These are phyloP conservation scores for Camelus bactrianus DNA, from an alignment of 2,113 vertebrate genomes.

Conservation along the genomic window DNA sequence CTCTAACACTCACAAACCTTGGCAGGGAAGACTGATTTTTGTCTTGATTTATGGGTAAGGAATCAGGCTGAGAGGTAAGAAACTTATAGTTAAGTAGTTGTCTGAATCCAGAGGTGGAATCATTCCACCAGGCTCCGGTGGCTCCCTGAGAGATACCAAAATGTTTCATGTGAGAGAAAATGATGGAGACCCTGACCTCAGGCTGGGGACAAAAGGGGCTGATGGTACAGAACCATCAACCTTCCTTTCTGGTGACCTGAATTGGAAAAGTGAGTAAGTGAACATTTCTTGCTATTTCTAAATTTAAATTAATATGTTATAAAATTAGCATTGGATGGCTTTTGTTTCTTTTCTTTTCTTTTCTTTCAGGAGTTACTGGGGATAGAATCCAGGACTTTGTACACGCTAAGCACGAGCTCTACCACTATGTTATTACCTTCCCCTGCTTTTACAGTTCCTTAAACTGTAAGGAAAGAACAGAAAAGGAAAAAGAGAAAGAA, in stretches of 20 bases:
- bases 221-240: not conserved
- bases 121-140: not conserved
- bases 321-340: not conserved
- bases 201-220: not conserved
- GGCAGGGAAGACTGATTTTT: not conserved
- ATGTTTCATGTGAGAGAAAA: not conserved
- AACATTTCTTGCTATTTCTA: not conserved
- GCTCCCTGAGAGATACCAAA: not conserved
- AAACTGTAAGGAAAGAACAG: not conserved
- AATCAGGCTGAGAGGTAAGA: not conserved
- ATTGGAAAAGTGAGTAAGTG: not conserved
- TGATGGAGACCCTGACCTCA: too few species aligned
- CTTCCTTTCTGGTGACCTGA: not conserved
- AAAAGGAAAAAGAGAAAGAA: not conserved
- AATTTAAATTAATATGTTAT: constrained; percentile 22
- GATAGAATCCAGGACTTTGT: too few species aligned
- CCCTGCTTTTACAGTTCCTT: not conserved
- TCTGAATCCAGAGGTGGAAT: not conserved
- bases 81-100: not conserved
- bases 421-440: too few species aligned
- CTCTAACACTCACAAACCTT: not conserved
- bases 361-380: too few species aligned
- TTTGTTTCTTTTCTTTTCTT: not conserved
- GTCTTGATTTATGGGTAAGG: not conserved
- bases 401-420: too few species aligned